These are phyloP conservation scores for Prietella phreatophila DNA, from an alignment of 2,113 vertebrate species.

Conservation along the genomic window DNA sequence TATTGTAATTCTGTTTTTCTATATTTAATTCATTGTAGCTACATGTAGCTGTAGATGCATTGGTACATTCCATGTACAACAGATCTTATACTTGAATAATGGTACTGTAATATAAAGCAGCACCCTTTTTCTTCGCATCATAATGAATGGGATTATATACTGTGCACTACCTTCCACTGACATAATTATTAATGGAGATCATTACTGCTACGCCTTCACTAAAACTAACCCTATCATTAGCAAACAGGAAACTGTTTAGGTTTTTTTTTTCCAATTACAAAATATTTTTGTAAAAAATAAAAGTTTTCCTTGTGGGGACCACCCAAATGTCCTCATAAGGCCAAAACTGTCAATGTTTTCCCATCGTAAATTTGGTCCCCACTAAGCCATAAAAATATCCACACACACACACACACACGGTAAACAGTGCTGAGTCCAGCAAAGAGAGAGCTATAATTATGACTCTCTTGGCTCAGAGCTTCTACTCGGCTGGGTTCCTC, in stretches of 20 bases:
- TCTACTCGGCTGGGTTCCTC: slow-evolving; percentile 66
- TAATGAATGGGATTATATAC: background rate
- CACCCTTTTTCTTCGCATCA: background rate
- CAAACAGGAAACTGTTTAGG: background rate
- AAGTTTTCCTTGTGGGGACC: background rate
- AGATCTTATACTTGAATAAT: background rate
- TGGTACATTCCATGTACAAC: background rate
- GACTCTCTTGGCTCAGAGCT: slow-evolving; percentile 41
- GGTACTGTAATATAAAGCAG: background rate
- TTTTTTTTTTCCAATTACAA: too few species aligned
- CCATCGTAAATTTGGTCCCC: background rate
- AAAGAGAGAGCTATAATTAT: slow-evolving; percentile 63
- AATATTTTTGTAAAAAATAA: background rate
- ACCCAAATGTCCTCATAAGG: background rate
- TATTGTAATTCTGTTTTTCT: background rate
- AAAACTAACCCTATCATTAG: too few species aligned
- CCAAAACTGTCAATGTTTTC: background rate
- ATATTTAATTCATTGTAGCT: too few species aligned
- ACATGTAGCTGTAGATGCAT: too few species aligned
- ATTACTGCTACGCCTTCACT: background rate
- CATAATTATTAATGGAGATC: background rate
- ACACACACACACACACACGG: slow-evolving; percentile 44
- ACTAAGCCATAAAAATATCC: background rate
- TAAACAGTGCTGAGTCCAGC: slow-evolving; percentile 68
- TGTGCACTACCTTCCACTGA: background rate